Evolutionary conservation across 2,888 invertebrate genomes (phyloP), one percentile per base, ranked within the genome.

Genomic region (Drosophila nigritarsus): DNA sequence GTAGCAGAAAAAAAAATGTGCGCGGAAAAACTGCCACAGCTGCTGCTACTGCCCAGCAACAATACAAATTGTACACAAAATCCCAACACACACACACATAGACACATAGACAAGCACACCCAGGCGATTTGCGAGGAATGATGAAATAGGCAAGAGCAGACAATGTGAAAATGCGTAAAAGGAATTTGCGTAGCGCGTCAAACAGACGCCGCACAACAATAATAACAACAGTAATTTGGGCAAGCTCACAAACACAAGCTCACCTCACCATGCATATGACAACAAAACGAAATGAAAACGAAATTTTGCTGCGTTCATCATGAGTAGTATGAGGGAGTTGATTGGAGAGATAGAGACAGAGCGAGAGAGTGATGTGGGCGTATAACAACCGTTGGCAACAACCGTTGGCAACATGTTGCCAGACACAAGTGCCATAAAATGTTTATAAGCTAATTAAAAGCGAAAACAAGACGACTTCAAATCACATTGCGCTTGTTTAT

Each of bases 101-200:
- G 32, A 55, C 49, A 67, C 29, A 60, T 20, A 29, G 24, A 34
- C 49, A 42, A 20, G 49, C 38, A 55, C 8, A 59, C 68, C n/a
- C n/a, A 65, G n/a, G 58, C 70, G 51, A 66, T 81, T 81, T 77
- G 70, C 73, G 62, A 49, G 58, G 75, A 68, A 74, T 89, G 87
- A 84, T 89, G 89, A 87, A 86, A 86, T 87, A 80, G 72, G 73
- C 69, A 59, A 65, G 20, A 56, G 53, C 75, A 81, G 88, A 83
- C 80, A 84, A 77, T 79, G 88, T 80, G 76, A 83, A 89, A 87
- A 79, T 77, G 82, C 84, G 83, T 69, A 85, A 70, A 82, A 83
- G 66, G 71, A 79, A 76, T 76, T 81, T 83, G 82, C 88, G 82
- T 82, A 76, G 67, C 75, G 84, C 89, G 84, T 87, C 89, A 84